phyloP scores from a whole-genome alignment of 2,113 vertebrate genomes.

The Siphamia tubifer region DNA sequence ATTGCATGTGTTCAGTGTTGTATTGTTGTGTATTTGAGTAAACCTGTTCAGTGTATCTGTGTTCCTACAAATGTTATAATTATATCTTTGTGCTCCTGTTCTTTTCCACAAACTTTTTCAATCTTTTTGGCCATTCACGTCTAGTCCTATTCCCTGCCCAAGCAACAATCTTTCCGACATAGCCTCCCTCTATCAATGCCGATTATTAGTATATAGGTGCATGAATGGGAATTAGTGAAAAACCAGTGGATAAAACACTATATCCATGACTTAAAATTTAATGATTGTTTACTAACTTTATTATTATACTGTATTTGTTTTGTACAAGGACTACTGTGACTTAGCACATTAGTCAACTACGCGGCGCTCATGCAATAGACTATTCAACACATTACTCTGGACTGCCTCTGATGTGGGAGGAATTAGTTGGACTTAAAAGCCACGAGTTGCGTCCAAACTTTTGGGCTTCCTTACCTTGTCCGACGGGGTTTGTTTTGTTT shows the following conservation, averaged over 20 bases:
- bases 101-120: constrained; percentile 58
- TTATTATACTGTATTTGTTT: constrained; percentile 67
- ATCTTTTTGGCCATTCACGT: constrained; percentile 60
- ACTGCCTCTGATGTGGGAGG: constrained; percentile 64
- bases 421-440: constrained; percentile 64
- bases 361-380: constrained; percentile 78
- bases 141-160: constrained; percentile 64
- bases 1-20: constrained; percentile 74
- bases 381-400: constrained; percentile 72
- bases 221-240: constrained; percentile 71
- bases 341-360: constrained; percentile 70
- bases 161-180: constrained; percentile 46
- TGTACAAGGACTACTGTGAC: constrained; percentile 66
- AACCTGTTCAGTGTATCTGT: constrained; percentile 54
- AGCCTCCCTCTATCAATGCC: constrained; percentile 59
- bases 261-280: constrained; percentile 49
- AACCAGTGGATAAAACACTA: constrained; percentile 61
- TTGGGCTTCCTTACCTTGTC: constrained; percentile 48
- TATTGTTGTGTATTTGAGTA: constrained; percentile 65
- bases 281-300: constrained; percentile 75
- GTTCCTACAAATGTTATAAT: constrained; percentile 43
- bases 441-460: constrained; percentile 58
- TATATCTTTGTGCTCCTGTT: constrained; percentile 61
- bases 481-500: neutral
- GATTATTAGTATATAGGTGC: constrained; percentile 70